Evolutionary conservation across 2,888 invertebrate genomes (phyloP).

Genomic region (Thereva unica): DNA sequence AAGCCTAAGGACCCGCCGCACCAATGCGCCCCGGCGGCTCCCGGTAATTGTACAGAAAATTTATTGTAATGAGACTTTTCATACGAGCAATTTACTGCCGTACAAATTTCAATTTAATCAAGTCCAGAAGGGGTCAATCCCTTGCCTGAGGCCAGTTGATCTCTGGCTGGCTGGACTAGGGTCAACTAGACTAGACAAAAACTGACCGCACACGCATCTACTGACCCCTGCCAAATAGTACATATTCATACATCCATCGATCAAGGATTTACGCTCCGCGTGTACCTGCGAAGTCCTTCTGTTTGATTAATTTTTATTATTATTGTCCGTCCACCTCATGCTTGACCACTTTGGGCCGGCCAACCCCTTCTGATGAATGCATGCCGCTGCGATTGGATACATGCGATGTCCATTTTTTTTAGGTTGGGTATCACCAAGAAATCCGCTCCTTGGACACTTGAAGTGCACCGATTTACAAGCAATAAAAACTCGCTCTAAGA

Average conservation of each 20-base stretch:
- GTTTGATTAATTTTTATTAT: constrained; percentile 42
- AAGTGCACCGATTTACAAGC: constrained; percentile 34
- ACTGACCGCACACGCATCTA: constrained; percentile 30
- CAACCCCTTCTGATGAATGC: constrained; percentile 21
- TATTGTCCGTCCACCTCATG: constrained; percentile 30
- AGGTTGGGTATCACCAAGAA: neutral
- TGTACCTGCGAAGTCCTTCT: constrained; percentile 33
- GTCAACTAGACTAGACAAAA: constrained; percentile 10
- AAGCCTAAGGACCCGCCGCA: neutral
- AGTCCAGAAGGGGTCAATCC: constrained; percentile 35
- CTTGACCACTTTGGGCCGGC: constrained; percentile 36
- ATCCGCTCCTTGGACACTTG: constrained; percentile 22
- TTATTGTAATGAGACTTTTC: constrained; percentile 29
- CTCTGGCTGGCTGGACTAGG: neutral
- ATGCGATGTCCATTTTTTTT: constrained; percentile 22
- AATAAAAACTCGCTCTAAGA: constrained; percentile 32
- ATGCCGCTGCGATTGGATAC: constrained; percentile 39
- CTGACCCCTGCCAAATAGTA: constrained; percentile 19
- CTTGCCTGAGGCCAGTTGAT: constrained; percentile 25
- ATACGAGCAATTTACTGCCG: constrained; percentile 34
- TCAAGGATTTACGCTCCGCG: too few relatives aligned
- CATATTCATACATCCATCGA: too few relatives aligned
- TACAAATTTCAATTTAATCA: constrained; percentile 42
- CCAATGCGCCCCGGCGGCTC: neutral
- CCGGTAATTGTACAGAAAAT: constrained; percentile 28